Base-by-base conservation (phyloP, 2,888 invertebrate species). In the Plemyria rubiginata region DNA sequence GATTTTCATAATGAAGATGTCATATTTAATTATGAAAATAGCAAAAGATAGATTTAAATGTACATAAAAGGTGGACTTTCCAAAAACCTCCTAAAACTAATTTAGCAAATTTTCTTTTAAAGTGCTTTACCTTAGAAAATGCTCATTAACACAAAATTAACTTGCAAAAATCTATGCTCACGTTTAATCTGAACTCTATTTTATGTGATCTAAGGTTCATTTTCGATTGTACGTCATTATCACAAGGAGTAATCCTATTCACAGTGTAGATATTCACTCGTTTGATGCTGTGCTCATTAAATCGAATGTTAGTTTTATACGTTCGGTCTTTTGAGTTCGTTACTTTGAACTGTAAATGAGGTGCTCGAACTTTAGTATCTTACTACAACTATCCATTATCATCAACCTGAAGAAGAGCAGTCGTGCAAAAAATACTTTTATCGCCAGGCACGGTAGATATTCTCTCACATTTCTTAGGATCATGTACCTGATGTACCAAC, bases 301-400 rank as follows among this genome's bases (percentile, higher is more conserved):
- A 16, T 45, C 45, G 16, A 45, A 45, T 45, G 36, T 38, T 38
- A 45, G 16, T 45, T 45, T 16, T 45, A 45, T 45, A 8, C 43
- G 43, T 43, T 45, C 11, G 45, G 45, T 45, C 45, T 16, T 45
- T 45, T 45, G 45, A 45, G 16, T 16, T 45, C 13, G 2, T 43
- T 43, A 13, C 15, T 16, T 45, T 41, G 41, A 41, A 41, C 41
- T 43, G 8, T 8, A 16, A 16, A 45, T 45, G 45, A 41, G 41
- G 41, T 41, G 2, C 13, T 41, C 6, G 3, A 41, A 41, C 13
- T 5, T 41, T 41, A 41, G 13, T 41, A 41, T 2, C 36, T 11
- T 8, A 3, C 8, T 8, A 32, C 32, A 8, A 32, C 32, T 32
- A 8, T 32, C 8, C 2, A 32, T 32, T 32, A 32, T 32, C 32